Conservation (phyloP, 2,888 invertebrate genomes). For the Eugnorisma glareosa region DNA sequence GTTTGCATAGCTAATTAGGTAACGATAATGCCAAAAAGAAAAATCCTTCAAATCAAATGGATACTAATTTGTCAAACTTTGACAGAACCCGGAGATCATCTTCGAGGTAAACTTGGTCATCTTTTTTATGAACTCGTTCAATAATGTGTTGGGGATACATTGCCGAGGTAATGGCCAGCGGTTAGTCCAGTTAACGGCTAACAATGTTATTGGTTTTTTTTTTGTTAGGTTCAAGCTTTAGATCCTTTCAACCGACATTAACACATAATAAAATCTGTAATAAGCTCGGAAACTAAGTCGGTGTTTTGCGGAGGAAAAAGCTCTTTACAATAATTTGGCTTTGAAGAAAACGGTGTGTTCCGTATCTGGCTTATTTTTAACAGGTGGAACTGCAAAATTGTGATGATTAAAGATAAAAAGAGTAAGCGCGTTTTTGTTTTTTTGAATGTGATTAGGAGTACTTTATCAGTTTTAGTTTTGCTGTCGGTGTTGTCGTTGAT, state of each 20-base stretch:
- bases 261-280: constrained; percentile 65
- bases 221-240: constrained; percentile 60
- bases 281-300: constrained; percentile 33
- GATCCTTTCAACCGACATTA: constrained; percentile 58
- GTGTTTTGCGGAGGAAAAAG: constrained; percentile 44
- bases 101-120: constrained; percentile 25
- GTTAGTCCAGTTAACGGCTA: constrained; percentile 69
- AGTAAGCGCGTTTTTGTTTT: not conserved
- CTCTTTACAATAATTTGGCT: constrained; percentile 36
- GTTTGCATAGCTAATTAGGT: not conserved
- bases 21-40: not conserved
- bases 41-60: not conserved
- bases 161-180: constrained; percentile 66
- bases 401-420: not conserved
- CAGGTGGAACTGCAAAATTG: not conserved
- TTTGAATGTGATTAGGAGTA: not conserved
- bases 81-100: constrained; percentile 50
- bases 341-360: constrained; percentile 11
- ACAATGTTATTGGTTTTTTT: constrained; percentile 70
- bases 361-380: constrained; percentile 10
- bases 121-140: constrained; percentile 62
- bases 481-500: not conserved
- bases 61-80: constrained; percentile 2
- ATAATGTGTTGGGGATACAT: constrained; percentile 67
- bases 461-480: not conserved